A percentile compares a stretch with the other conserved stretches of the same genome.
These are phyloP conservation scores for Alligator mississippiensis DNA, from an alignment of 2,113 vertebrate species.

Conservation along the genomic window DNA sequence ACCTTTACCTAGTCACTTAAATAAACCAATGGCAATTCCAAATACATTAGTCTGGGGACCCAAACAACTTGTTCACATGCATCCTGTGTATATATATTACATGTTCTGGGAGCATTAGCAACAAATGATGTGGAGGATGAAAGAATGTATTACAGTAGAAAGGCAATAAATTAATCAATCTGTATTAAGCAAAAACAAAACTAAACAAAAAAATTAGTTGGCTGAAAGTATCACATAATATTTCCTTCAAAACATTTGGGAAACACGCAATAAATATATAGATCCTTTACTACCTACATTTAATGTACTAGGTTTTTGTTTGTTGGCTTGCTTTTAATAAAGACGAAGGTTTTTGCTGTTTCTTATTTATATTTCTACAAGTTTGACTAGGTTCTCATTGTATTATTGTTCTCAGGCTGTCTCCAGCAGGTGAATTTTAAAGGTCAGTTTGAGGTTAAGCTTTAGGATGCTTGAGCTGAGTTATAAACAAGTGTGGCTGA, in stretches of 20 bases:
- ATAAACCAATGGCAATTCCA: not conserved
- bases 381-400: not conserved
- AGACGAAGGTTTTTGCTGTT: not conserved
- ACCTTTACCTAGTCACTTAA: not conserved
- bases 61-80: not conserved
- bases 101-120: not conserved
- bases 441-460: constrained; percentile 10
- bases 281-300: not conserved
- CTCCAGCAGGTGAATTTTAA: constrained; percentile 16
- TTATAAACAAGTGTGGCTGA: constrained; percentile 2
- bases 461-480: not conserved
- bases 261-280: not conserved
- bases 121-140: not conserved
- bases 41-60: not conserved
- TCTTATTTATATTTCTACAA: not conserved
- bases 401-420: not conserved
- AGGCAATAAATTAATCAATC: not conserved
- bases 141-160: not conserved
- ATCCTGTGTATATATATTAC: not conserved
- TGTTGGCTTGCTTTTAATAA: not conserved
- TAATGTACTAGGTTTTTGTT: not conserved
- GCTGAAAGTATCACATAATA: not conserved
- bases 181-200: not conserved
- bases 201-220: not conserved
- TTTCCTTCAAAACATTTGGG: not conserved